Percentiles rank a stretch among this genome's conserved stretches.
Conservation (phyloP, 2,113 vertebrate genomes). For the Austrofundulus limnaeus region DNA sequence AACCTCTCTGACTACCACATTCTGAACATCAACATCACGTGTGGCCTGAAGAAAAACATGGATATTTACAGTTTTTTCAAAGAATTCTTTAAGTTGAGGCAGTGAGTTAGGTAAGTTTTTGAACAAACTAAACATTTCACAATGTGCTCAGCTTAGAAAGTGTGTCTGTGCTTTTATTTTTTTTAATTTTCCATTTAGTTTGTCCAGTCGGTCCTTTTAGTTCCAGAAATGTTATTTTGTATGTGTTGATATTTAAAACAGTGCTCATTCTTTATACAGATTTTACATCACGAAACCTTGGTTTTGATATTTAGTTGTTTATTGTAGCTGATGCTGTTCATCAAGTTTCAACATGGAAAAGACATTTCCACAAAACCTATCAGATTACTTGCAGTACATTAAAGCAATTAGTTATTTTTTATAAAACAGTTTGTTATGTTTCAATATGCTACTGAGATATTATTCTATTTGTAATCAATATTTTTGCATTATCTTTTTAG, state of each 20-base stretch:
- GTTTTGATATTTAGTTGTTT: too few relatives aligned
- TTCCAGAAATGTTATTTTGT: too few relatives aligned
- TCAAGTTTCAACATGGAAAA: not conserved
- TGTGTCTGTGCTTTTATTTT: not conserved
- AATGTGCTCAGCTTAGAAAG: not conserved
- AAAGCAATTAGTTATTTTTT: not conserved
- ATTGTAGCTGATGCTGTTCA: too few relatives aligned
- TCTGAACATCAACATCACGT: slow-evolving; percentile 47
- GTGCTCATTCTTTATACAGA: too few relatives aligned
- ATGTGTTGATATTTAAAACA: too few relatives aligned
- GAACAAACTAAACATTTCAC: not conserved
- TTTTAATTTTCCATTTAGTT: not conserved
- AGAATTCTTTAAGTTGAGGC: slow-evolving; percentile 15
- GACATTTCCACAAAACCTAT: too few relatives aligned
- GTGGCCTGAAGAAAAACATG: slow-evolving; percentile 28
- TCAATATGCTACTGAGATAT: not conserved
- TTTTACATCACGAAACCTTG: too few relatives aligned
- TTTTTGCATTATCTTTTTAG: not conserved
- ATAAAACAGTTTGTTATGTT: not conserved
- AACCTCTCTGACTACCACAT: slow-evolving; percentile 10
- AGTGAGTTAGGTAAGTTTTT: slow-evolving; percentile 52
- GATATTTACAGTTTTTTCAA: slow-evolving; percentile 26
- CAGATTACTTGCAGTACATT: too few relatives aligned
- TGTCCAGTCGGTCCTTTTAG: too few relatives aligned
- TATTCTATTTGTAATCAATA: not conserved